These are phyloP conservation scores for Ameiurus melas DNA, from an alignment of 2,113 vertebrate genomes.

Conservation along the genomic window DNA sequence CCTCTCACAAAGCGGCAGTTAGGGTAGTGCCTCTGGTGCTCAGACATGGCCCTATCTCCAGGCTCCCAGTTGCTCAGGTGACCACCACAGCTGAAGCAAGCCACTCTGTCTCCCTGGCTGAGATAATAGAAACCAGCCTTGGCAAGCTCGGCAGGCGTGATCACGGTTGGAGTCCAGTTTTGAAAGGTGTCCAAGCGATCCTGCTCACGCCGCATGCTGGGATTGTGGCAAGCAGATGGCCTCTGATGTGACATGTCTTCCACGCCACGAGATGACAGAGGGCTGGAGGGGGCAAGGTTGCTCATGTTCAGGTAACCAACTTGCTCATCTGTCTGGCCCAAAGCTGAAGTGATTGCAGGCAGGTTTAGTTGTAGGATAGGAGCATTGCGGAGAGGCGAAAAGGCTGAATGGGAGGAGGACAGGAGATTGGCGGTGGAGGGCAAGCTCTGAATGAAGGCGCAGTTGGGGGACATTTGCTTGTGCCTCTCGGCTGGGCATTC, in stretches of 20 bases:
- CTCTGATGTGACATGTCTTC: conserved; percentile 80
- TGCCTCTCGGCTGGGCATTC: conserved; percentile 90
- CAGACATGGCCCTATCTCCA: conserved; percentile 88
- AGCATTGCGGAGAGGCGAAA: conserved; percentile 70
- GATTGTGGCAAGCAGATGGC: conserved; percentile 71
- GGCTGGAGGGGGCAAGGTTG: conserved; percentile 78
- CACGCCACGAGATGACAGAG: conserved; percentile 72
- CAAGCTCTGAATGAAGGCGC: conserved; percentile 84
- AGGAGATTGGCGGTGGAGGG: conserved; percentile 72
- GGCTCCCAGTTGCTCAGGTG: conserved; percentile 94
- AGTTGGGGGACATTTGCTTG: conserved; percentile 82
- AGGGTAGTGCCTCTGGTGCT: conserved; percentile 93
- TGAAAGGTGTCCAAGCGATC: conserved; percentile 84
- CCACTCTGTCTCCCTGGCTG: conserved; percentile 86
- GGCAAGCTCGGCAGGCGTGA: conserved; percentile 84
- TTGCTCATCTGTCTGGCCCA: conserved; percentile 72
- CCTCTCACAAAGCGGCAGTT: conserved; percentile 86
- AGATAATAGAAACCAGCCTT: conserved; percentile 95
- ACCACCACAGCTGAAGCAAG: conserved; percentile 92
- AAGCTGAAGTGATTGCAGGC: conserved; percentile 26
- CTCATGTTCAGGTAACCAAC: conserved; percentile 79
- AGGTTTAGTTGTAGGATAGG: conserved; percentile 65
- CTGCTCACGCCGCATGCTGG: conserved; percentile 86
- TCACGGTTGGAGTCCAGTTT: conserved; percentile 80
- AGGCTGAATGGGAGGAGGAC: conserved; percentile 76